Evolutionary conservation across 2,888 invertebrate genomes (phyloP).

Genomic region (Cremastobaeus sp.): DNA sequence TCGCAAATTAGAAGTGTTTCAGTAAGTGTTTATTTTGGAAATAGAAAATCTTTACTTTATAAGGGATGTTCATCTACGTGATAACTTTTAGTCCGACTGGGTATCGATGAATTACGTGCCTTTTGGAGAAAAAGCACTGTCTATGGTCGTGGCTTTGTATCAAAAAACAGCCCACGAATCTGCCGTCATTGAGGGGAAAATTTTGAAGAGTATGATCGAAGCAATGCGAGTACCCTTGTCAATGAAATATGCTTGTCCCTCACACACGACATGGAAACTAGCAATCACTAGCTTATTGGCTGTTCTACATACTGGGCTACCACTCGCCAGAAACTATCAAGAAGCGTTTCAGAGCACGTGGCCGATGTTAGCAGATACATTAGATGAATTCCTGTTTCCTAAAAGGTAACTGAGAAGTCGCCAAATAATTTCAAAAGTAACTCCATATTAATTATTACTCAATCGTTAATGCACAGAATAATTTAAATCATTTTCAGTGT

Average conservation of each 20-base stretch:
- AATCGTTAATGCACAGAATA: not conserved
- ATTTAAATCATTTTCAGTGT: not conserved
- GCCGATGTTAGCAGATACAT: conserved; percentile 89
- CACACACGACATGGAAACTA: conserved; percentile 90
- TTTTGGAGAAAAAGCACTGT: conserved; percentile 89
- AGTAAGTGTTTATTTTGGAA: conserved; percentile 64
- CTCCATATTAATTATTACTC: too few relatives aligned
- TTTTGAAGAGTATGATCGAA: conserved; percentile 81
- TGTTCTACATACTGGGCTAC: conserved; percentile 90
- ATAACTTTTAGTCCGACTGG: conserved; percentile 82
- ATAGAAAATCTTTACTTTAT: conserved; percentile 1
- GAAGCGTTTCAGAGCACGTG: conserved; percentile 88
- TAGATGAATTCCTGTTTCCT: conserved; percentile 96
- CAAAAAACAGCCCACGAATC: conserved; percentile 85
- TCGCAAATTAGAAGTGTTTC: conserved; percentile 75
- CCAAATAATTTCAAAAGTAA: too few relatives aligned
- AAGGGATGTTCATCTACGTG: not conserved
- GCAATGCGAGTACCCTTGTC: conserved; percentile 86
- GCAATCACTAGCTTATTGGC: conserved; percentile 87
- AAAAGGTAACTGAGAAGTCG: conserved; percentile 85
- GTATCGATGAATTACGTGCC: conserved; percentile 90
- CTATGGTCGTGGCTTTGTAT: conserved; percentile 87
- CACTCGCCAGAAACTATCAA: conserved; percentile 89
- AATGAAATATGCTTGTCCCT: conserved; percentile 89
- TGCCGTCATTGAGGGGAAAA: conserved; percentile 85